Conservation (phyloP, 92 coral and sea anemone genomes). For the Paragorgia papillata region DNA sequence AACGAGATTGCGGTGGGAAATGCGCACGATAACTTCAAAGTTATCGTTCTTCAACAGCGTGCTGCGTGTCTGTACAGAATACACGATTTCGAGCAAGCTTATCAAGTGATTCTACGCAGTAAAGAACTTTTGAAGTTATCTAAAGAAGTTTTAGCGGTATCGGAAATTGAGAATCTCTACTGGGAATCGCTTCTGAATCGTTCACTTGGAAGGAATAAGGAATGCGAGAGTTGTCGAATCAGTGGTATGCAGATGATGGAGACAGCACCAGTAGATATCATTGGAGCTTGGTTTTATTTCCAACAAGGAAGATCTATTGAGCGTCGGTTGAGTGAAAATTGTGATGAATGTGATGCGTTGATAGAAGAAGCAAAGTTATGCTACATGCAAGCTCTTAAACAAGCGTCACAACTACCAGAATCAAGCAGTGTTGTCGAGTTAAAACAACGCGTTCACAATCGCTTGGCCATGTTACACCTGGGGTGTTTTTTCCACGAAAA, state of each 20-base stretch:
- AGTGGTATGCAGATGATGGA: constrained; percentile 27
- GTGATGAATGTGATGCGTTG: not conserved
- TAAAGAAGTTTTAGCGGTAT: not conserved
- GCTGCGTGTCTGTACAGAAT: constrained; percentile 29
- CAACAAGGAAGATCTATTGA: constrained; percentile 28
- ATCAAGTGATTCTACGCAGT: not conserved
- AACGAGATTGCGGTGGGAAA: not conserved
- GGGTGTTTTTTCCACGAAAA: constrained; percentile 6
- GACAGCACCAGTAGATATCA: constrained; percentile 11
- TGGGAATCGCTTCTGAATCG: constrained; percentile 25
- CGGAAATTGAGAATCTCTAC: constrained; percentile 18
- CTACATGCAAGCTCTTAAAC: constrained; percentile 1
- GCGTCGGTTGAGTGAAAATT: not conserved
- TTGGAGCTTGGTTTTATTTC: constrained; percentile 24
- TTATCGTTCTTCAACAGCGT: constrained; percentile 3
- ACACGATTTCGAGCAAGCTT: constrained; percentile 4
- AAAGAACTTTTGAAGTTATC: constrained; percentile 10
- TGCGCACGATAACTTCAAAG: not conserved
- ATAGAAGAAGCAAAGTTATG: not conserved
- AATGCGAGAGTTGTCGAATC: not conserved
- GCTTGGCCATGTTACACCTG: constrained; percentile 17
- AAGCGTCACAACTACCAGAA: constrained; percentile 13
- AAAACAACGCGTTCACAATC: constrained; percentile 15
- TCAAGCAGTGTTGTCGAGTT: constrained; percentile 4
- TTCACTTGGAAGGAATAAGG: not conserved